phyloP scores from a whole-genome alignment of 2,888 invertebrate genomes.

The Phymatocera aterrima region DNA sequence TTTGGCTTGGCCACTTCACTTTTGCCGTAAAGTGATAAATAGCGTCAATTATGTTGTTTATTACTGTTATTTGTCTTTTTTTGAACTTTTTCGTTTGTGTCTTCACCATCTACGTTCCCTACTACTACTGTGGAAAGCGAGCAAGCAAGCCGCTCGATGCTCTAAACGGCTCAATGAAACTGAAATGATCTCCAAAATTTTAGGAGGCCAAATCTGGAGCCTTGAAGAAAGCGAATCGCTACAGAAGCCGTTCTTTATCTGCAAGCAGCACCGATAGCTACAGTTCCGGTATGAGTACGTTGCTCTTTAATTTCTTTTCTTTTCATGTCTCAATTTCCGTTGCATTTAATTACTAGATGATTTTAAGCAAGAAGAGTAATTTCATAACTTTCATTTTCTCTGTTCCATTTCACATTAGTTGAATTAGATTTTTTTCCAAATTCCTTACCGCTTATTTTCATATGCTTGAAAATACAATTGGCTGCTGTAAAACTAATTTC shows the following conservation, averaged over 20 bases:
- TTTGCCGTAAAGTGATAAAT: constrained; percentile 18
- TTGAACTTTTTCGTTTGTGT: no score
- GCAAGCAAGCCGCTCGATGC: neutral
- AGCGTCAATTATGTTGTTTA: constrained; percentile 12
- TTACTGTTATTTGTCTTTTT: neutral
- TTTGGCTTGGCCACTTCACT: constrained; percentile 13
- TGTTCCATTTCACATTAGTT: neutral
- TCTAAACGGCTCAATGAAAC: neutral
- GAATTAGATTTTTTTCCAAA: neutral
- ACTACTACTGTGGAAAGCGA: constrained; percentile 11
- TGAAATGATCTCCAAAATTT: constrained; percentile 59
- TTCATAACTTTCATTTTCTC: neutral
- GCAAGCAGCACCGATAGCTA: constrained; percentile 97
- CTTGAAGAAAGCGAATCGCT: constrained; percentile 90
- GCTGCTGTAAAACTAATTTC: neutral
- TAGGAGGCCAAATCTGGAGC: constrained; percentile 84
- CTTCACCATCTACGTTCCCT: neutral
- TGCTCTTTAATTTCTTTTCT: constrained; percentile 44
- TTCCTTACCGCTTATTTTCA: neutral
- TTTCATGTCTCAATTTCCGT: constrained; percentile 1
- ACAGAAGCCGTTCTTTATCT: constrained; percentile 92
- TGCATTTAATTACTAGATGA: constrained; percentile 3
- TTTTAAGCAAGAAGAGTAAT: neutral
- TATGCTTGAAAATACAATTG: neutral
- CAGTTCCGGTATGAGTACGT: constrained; percentile 84